Evolutionary conservation across 2,797 vertebrate genomes (phyloP).

Genomic region (Phrynocephalus guinanensis): DNA sequence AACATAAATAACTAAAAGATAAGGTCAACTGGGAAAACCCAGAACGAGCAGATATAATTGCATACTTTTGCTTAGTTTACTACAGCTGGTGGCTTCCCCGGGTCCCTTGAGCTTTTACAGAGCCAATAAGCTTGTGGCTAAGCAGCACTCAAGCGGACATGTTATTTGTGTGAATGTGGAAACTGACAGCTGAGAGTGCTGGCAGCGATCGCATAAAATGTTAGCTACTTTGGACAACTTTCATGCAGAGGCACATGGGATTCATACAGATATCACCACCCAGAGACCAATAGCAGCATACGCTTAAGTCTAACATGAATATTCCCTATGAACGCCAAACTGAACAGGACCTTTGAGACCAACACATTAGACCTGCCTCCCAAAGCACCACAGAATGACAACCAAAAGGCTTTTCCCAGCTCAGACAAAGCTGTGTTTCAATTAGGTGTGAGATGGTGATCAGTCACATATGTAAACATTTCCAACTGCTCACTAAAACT

Average conservation of each 20-base stretch:
- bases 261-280: background rate
- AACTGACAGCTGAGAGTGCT: background rate
- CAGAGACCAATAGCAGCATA: conserved; percentile 14
- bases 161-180: background rate
- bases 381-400: conserved; percentile 42
- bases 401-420: conserved; percentile 52
- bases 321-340: conserved; percentile 51
- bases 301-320: conserved; percentile 57
- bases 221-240: background rate
- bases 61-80: conserved; percentile 13
- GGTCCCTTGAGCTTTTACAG: background rate
- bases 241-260: background rate
- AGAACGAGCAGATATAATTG: background rate
- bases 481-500: conserved; percentile 5
- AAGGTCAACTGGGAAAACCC: background rate
- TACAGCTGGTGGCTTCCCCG: background rate
- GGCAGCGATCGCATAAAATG: background rate
- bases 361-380: conserved; percentile 57
- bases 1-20: background rate
- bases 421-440: conserved; percentile 36
- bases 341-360: conserved; percentile 47
- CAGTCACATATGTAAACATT: conserved; percentile 38
- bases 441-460: background rate
- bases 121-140: background rate
- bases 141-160: background rate